Evolutionary conservation across 2,888 invertebrate species (phyloP).

Genomic region (Sacculina carcini): DNA sequence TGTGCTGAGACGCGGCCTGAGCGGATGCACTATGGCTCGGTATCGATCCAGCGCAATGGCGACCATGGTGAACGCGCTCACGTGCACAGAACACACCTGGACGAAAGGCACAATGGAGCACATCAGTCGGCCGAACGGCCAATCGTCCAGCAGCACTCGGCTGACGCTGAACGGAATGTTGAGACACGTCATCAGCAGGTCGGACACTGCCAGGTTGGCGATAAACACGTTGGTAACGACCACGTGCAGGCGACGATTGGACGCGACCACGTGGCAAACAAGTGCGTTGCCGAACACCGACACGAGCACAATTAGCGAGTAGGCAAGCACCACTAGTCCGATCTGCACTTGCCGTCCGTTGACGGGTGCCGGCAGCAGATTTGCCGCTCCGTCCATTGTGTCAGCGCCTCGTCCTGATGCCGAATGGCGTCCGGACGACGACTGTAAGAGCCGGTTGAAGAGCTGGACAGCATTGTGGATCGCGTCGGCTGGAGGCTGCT

Average conservation of each 20-base stretch:
- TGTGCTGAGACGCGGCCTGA: constrained; percentile 20
- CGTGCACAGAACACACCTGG: constrained; percentile 22
- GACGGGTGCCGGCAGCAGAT: too few species aligned
- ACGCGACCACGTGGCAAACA: constrained; percentile 25
- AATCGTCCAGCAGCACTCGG: constrained; percentile 20
- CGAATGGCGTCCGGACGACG: too few species aligned
- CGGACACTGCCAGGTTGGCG: constrained; percentile 26
- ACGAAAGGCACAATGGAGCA: constrained; percentile 22
- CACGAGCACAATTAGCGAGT: constrained; percentile 23
- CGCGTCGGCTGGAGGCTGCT: too few species aligned
- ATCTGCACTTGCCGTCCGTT: too few species aligned
- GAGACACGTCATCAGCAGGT: constrained; percentile 18
- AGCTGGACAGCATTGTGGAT: too few species aligned
- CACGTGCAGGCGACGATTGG: constrained; percentile 26
- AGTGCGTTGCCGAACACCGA: constrained; percentile 22
- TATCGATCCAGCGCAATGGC: constrained; percentile 23
- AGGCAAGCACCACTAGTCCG: constrained; percentile 17
- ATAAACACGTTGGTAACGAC: constrained; percentile 29
- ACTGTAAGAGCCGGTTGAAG: too few species aligned
- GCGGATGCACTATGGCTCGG: constrained; percentile 21
- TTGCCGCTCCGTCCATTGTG: too few species aligned
- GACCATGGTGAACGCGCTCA: constrained; percentile 23
- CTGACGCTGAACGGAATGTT: constrained; percentile 23
- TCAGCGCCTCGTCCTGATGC: too few species aligned
- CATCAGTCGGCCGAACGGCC: constrained; percentile 23